Percentiles rank a stretch among this genome's conserved stretches.
These are phyloP conservation scores for Ardeotis arabs DNA, from an alignment of 2,113 vertebrate genomes.

Conservation along the genomic window DNA sequence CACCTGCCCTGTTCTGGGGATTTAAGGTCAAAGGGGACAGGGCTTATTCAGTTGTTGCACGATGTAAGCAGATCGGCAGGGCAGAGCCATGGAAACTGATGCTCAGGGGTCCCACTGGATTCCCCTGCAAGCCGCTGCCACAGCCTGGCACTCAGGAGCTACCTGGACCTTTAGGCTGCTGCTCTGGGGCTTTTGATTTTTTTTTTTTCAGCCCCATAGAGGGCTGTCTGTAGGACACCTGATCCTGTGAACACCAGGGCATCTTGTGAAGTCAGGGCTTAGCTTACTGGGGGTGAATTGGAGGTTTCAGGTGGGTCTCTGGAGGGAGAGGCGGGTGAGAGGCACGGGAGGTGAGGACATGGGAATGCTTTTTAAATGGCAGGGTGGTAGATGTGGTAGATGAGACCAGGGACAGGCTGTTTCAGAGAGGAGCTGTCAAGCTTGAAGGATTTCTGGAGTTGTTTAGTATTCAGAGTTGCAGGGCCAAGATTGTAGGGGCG, in stretches of 20 bases:
- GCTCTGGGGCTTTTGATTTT: background rate
- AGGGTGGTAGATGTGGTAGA: accelerated
- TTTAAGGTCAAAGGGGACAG: background rate
- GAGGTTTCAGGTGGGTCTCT: background rate
- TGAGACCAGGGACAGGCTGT: background rate
- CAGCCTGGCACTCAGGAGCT: background rate
- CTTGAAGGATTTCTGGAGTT: background rate
- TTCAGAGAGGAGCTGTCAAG: background rate
- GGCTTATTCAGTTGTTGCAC: background rate
- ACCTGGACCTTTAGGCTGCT: background rate
- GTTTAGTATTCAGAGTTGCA: background rate
- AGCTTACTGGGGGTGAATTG: background rate
- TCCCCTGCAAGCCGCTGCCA: background rate
- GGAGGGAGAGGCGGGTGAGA: background rate
- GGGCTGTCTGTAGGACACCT: background rate
- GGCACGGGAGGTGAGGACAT: background rate
- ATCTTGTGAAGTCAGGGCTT: background rate
- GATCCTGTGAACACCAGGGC: background rate
- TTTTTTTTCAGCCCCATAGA: background rate
- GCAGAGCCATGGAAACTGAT: background rate
- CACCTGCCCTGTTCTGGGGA: background rate
- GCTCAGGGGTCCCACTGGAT: background rate
- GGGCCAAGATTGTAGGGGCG: background rate
- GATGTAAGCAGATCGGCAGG: background rate
- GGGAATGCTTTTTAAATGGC: background rate